phyloP scores from a whole-genome alignment of 1,140 invertebrate species.

The Agrypnia vestita region DNA sequence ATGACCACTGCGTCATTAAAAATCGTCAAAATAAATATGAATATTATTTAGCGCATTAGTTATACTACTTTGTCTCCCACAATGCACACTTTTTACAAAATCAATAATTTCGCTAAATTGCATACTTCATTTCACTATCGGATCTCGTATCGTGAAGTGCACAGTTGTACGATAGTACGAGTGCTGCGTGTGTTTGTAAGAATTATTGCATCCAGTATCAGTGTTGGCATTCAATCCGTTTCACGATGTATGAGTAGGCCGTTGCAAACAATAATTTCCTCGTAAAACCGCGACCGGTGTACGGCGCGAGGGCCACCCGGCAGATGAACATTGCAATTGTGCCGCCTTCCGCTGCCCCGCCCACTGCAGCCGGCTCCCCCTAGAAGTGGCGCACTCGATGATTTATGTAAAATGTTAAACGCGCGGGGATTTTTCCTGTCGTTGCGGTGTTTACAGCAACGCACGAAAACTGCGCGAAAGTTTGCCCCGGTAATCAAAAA shows the following conservation, averaged over 20 bases:
- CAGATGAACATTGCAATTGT: constrained; percentile 28
- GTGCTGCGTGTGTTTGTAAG: no score
- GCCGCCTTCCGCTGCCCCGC: background rate
- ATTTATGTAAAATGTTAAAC: constrained; percentile 51
- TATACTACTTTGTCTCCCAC: no score
- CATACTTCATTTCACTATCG: no score
- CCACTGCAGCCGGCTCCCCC: background rate
- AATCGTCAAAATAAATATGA: no score
- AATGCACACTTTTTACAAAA: no score
- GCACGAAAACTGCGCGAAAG: constrained; percentile 23
- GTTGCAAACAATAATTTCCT: constrained; percentile 55
- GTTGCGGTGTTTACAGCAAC: constrained; percentile 28
- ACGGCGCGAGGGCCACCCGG: constrained; percentile 18
- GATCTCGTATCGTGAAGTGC: no score
- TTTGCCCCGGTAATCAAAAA: constrained; percentile 30
- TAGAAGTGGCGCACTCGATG: constrained; percentile 33
- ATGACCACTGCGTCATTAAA: no score
- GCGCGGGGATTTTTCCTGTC: constrained; percentile 46
- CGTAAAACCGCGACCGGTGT: constrained; percentile 54
- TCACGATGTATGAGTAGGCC: background rate
- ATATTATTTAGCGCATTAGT: no score
- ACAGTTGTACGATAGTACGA: no score
- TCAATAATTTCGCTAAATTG: no score
- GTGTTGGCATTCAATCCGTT: constrained; percentile 10
- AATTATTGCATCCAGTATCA: no score